Evolutionary conservation across 2,797 vertebrate species (phyloP), one percentile per base, ranked within the genome.

Genomic region (Bucorvus abyssinicus): DNA sequence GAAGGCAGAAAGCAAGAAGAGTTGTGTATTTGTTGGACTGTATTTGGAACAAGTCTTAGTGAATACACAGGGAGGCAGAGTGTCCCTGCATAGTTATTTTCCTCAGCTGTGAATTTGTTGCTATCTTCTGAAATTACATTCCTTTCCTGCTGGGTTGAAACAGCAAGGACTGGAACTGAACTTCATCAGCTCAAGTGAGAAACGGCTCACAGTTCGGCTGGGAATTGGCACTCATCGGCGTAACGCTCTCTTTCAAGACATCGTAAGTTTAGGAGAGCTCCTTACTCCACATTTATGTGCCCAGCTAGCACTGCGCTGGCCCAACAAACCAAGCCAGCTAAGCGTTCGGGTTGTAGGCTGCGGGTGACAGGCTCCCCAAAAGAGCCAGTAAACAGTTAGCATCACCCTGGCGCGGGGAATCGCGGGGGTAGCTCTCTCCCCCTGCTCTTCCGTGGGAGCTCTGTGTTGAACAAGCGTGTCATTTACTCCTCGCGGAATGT

Each of bases 181-280:
- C 59, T 90, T 70, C 67, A 12, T 87, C 70, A 78, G 67, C 52
- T 87, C 59, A 23, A 90, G 90, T 75, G 84, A 90, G 64, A 81
- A 90, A 71, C 22, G 60, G 49, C 82, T 95, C 88, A 60, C 60
- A 64, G 68, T 79, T 93, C 74, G 83, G 53, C 80, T 90, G 88
- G 88, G 89, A 90, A 80, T 89, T 80, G 64, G 67, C 64, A 89
- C 50, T 71, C 34, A 1, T 77, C 80, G 80, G 53, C 68, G 82
- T 84, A 90, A 94, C 87, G 32, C 27, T 87, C 77, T 84, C 44
- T 90, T 91, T 95, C 78, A 94, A 90, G 71, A 30, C 30, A 47
- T 2, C 32, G 21, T 61, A 55, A 61, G 63, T 94, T 70, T 60
- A 94, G 85, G 34, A 94, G 85, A 84, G 56, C 85, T 94, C 60